Evolutionary conservation across 2,797 vertebrate genomes (phyloP), one percentile per base, ranked within the genome.

Genomic region (Philypnodon macrostomus): DNA sequence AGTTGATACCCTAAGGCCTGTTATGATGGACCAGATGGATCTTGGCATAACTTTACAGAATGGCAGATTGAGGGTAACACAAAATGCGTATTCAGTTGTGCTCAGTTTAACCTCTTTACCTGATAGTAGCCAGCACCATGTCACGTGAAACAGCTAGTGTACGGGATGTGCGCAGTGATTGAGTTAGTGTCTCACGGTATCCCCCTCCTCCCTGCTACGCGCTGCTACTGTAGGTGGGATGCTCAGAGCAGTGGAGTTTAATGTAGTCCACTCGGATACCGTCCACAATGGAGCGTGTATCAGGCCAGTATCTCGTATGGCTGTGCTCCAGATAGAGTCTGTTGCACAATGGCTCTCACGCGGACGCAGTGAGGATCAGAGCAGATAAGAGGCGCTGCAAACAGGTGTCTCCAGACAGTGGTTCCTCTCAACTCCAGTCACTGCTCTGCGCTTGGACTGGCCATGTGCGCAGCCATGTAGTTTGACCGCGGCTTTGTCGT

Each of bases 361-460:
- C 45, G 48, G 39, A 51, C 36, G 44, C 39, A 38, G 27, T 9
- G 17, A 45, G 24, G 45, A 49, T 39, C 41, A 34, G 27, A 53
- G 16, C 34, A 45, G 46, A 50, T 16, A 48, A 27, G 47, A 51
- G 58, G 38, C 47, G 10, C 5, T 67, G 63, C 79, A 77, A 87
- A 89, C 88, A 89, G 87, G 88, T 90, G 88, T 89, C 73, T 70
- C 38, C 53, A 47, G 51, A 47, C 53, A 32, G 3, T 39, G 61
- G 62, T 69, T 71, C 58, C 55, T 66, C 73, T 58, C 51, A 70
- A 71, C 32, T 48, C 50, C 63, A 58, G 66, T 65, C 52, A 47
- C 30, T 29, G 35, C 46, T 65, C 30, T 2, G 29, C 42, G 54
- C 38, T 41, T 32, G 2, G 34, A 30, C 18, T 30, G n/a, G 30